Evolutionary conservation across 2,888 invertebrate species (phyloP).

Genomic region (Portevinia maculata): DNA sequence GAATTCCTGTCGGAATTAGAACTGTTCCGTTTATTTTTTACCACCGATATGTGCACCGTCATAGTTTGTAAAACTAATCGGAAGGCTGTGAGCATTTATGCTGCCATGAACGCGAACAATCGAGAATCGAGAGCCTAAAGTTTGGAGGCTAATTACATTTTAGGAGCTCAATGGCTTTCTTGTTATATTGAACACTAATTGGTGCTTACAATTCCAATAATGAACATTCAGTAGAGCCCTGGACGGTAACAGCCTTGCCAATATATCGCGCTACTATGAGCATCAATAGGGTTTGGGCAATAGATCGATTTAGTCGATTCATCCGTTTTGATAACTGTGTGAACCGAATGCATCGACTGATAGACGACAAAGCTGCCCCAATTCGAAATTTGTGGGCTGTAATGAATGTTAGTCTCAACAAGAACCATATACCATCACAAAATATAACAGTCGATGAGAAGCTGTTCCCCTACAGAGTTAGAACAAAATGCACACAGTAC

Average conservation of each 20-base stretch:
- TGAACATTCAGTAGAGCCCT: constrained; percentile 12
- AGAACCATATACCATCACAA: neutral
- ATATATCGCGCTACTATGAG: constrained; percentile 3
- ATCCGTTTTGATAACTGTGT: neutral
- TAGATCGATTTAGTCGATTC: constrained; percentile 4
- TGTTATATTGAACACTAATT: constrained; percentile 3
- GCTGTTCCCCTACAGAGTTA: neutral
- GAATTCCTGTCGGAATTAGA: too few species aligned
- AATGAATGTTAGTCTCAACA: neutral
- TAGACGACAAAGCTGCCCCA: constrained; percentile 12
- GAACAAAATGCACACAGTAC: constrained; percentile 4
- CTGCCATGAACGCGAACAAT: constrained; percentile 3
- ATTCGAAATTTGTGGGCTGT: constrained; percentile 13
- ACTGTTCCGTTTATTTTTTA: too few species aligned
- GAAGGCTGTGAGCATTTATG: neutral
- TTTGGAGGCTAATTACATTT: constrained; percentile 8
- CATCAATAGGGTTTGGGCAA: neutral
- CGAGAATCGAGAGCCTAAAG: neutral
- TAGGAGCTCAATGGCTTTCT: constrained; percentile 7
- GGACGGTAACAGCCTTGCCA: neutral
- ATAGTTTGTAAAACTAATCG: constrained; percentile 9
- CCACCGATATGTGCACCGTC: constrained; percentile 11
- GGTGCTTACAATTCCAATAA: constrained; percentile 7
- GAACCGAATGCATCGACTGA: too few species aligned
- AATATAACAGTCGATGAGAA: constrained; percentile 16